A percentile compares a stretch with the other conserved stretches of the same genome.
Conservation (phyloP, 1,140 invertebrate species). For the Eumeta japonica region DNA sequence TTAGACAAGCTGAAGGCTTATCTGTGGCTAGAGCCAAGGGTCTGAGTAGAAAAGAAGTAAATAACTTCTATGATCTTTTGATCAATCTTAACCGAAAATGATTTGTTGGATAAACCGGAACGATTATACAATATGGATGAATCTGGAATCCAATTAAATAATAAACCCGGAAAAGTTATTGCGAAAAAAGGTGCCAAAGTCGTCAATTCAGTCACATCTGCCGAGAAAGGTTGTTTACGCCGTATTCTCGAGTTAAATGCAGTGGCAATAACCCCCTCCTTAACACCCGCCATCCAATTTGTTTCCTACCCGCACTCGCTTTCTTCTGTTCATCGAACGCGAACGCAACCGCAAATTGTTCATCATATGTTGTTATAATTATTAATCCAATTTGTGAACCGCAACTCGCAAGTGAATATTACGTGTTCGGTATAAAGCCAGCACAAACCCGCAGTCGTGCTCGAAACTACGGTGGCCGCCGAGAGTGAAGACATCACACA, state of each 20-base stretch:
- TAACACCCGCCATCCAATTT: too few relatives aligned
- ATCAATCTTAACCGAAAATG: slow-evolving; percentile 20
- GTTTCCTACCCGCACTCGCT: too few relatives aligned
- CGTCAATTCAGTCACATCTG: slow-evolving; percentile 29
- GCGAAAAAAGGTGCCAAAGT: slow-evolving; percentile 32
- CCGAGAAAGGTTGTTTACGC: slow-evolving; percentile 34
- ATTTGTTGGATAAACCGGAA: slow-evolving; percentile 25
- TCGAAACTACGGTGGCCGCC: too few relatives aligned
- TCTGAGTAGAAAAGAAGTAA: slow-evolving; percentile 18
- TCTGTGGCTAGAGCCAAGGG: slow-evolving; percentile 16
- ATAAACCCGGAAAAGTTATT: slow-evolving; percentile 35
- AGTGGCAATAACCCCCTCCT: too few relatives aligned
- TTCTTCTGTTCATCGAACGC: too few relatives aligned
- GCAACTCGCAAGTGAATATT: too few relatives aligned
- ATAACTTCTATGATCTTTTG: slow-evolving; percentile 21
- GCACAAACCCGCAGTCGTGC: too few relatives aligned
- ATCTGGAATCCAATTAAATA: slow-evolving; percentile 33
- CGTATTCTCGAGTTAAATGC: slow-evolving; percentile 11
- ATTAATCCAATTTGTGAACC: too few relatives aligned
- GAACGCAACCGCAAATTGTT: too few relatives aligned
- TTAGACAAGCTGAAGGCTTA: slow-evolving; percentile 22
- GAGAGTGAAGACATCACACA: too few relatives aligned
- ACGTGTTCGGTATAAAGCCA: too few relatives aligned
- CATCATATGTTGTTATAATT: too few relatives aligned
- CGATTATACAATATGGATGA: slow-evolving; percentile 41